phyloP scores from a whole-genome alignment of 2,113 vertebrate species.

The Acrocephalus kingi region DNA sequence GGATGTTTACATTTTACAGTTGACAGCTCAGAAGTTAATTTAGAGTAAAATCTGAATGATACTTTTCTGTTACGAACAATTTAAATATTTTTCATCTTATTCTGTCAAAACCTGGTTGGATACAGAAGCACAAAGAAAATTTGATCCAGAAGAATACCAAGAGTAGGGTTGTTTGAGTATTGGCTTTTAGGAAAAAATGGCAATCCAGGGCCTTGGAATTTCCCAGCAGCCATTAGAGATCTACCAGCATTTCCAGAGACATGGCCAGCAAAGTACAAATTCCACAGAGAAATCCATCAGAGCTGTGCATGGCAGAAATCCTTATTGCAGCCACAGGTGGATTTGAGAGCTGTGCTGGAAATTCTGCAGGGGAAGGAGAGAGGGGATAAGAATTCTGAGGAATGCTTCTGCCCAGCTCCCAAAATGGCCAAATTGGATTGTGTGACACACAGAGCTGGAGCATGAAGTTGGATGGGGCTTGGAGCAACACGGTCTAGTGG shows the following conservation, averaged over 20 bases:
- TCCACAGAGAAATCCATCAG: background rate
- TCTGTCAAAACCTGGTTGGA: background rate
- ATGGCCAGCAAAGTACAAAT: background rate
- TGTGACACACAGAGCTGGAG: fast-evolving
- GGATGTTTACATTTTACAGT: background rate
- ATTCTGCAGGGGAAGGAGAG: background rate
- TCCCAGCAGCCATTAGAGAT: background rate
- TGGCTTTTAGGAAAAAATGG: background rate
- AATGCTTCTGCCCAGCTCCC: background rate
- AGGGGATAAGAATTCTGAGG: fast-evolving
- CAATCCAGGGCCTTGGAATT: background rate
- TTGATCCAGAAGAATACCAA: background rate
- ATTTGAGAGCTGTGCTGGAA: background rate
- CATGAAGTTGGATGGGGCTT: background rate
- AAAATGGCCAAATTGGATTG: fast-evolving
- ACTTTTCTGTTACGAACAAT: background rate
- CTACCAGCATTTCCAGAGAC: background rate
- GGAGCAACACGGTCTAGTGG: background rate
- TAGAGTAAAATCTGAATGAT: background rate
- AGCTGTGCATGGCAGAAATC: background rate
- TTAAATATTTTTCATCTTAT: background rate
- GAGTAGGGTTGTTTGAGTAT: background rate
- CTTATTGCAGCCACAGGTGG: background rate
- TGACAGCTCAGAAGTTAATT: background rate
- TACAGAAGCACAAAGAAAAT: background rate